These are phyloP conservation scores for Apostichopus leukothele DNA, from an alignment of 53 echinoderm and acorn worm genomes.

Conservation along the genomic window DNA sequence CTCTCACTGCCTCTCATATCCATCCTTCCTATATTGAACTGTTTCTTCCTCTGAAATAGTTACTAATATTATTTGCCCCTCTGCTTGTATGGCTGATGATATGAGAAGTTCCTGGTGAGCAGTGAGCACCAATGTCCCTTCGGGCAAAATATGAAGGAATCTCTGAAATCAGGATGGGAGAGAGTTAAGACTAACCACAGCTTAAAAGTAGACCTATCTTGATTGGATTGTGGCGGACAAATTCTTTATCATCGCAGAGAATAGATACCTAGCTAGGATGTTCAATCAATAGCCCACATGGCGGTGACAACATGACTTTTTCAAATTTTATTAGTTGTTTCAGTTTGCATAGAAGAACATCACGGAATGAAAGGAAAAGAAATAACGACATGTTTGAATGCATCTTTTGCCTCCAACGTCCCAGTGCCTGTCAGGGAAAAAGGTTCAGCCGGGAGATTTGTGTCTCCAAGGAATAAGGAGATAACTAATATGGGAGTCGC, in stretches of 20 bases:
- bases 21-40: background rate
- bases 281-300: background rate
- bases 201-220: constrained; percentile 1
- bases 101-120: background rate
- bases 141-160: constrained; percentile 26
- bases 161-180: constrained; percentile 6
- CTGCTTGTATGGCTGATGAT: background rate
- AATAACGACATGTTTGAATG: too few species aligned
- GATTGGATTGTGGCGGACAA: constrained; percentile 8
- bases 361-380: too few species aligned
- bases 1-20: background rate
- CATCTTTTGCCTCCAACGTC: too few species aligned
- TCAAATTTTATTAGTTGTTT: background rate
- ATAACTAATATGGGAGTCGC: too few species aligned
- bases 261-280: background rate
- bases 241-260: background rate
- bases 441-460: too few species aligned
- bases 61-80: background rate
- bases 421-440: too few species aligned
- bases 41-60: background rate
- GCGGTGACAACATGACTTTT: background rate
- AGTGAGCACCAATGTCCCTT: constrained; percentile 32
- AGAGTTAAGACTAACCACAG: background rate
- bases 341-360: too few species aligned
- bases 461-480: too few species aligned